Evolutionary conservation across 2,888 invertebrate species (phyloP).

Genomic region (Hydraecia micacea): DNA sequence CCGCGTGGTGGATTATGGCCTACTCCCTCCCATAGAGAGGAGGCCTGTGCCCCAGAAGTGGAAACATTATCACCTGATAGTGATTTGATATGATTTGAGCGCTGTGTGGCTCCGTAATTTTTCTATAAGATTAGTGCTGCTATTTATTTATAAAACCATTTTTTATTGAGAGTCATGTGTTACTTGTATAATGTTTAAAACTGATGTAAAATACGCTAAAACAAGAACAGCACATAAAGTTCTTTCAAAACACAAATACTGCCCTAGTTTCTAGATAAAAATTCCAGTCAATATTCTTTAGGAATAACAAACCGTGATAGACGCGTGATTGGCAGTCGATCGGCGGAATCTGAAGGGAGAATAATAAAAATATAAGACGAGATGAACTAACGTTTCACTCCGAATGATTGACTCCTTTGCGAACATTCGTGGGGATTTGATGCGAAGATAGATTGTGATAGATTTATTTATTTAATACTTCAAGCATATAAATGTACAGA

Average conservation of each 20-base stretch:
- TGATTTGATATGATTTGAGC: background rate
- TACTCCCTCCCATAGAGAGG: too few relatives aligned
- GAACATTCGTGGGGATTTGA: constrained; percentile 35
- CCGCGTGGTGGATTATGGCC: too few relatives aligned
- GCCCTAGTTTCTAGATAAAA: constrained; percentile 15
- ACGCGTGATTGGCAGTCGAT: constrained; percentile 49
- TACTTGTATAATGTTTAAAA: too few relatives aligned
- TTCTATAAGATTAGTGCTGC: background rate
- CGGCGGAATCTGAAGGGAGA: constrained; percentile 34
- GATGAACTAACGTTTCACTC: constrained; percentile 55
- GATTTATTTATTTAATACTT: background rate
- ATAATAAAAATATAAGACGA: constrained; percentile 60
- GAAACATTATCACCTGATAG: too few relatives aligned
- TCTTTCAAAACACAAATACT: background rate
- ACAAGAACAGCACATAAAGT: background rate
- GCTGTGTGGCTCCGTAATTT: background rate
- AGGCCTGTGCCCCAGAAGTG: too few relatives aligned
- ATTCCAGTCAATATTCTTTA: constrained; percentile 32
- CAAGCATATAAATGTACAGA: too few relatives aligned
- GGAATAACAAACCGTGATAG: constrained; percentile 43
- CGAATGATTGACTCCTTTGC: constrained; percentile 58
- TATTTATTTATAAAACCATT: background rate
- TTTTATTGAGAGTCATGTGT: too few relatives aligned
- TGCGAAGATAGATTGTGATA: constrained; percentile 52
- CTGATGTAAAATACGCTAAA: background rate